phyloP scores from a whole-genome alignment of 2,113 vertebrate species.

The Arizona elegans region DNA sequence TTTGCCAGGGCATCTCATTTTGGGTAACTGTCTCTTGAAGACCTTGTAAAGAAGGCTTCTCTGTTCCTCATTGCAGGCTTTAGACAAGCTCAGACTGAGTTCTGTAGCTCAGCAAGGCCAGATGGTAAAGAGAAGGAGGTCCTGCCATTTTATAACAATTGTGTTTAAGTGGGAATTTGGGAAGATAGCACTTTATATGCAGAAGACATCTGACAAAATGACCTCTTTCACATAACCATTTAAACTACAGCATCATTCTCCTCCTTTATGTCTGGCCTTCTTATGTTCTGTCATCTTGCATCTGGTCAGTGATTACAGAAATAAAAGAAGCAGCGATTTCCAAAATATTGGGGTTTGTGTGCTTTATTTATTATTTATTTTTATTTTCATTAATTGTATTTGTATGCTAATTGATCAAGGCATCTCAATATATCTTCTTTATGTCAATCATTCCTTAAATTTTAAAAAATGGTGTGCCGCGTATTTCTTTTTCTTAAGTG shows the following conservation, averaged over 20 bases:
- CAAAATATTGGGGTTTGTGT: neutral
- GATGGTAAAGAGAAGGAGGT: neutral
- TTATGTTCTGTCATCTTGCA: neutral
- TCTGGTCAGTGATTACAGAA: neutral
- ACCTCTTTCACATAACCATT: neutral
- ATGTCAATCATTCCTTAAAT: neutral
- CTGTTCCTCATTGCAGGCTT: accelerated
- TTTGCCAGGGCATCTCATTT: slow-evolving; percentile 53
- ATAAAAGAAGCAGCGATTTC: neutral
- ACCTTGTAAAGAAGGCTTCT: accelerated
- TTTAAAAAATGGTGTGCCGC: neutral
- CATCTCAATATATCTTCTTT: neutral
- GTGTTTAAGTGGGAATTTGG: neutral
- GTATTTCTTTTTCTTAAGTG: neutral
- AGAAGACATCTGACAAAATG: neutral
- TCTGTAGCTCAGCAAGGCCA: neutral
- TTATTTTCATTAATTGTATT: neutral
- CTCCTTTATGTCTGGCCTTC: neutral
- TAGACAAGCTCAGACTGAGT: neutral
- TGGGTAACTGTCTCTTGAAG: slow-evolving; percentile 31
- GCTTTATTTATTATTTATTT: neutral
- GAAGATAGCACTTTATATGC: neutral
- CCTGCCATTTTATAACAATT: neutral
- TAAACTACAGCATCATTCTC: no score
- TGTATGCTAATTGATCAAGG: neutral